A percentile compares a stretch with the other conserved stretches of the same genome.
Conservation (phyloP, 1,140 invertebrate species). For the Parasteatoda tepidariorum region DNA sequence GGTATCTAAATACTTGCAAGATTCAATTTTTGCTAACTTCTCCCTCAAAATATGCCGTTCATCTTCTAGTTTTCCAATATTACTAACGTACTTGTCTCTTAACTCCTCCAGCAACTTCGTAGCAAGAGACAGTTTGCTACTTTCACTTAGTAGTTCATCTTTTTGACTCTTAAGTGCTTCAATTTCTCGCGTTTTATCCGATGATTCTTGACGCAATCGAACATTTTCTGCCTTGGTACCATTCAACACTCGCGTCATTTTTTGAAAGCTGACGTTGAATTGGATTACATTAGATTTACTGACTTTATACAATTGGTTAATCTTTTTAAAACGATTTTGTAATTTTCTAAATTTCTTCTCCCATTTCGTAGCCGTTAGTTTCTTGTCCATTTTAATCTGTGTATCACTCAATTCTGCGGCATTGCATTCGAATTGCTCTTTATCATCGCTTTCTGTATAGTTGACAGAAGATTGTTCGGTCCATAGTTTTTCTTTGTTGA, state of each 20-base stretch:
- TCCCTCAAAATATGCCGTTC: background rate
- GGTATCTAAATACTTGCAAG: background rate
- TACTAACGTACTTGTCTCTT: background rate
- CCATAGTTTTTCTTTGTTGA: constrained; percentile 2
- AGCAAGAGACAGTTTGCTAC: background rate
- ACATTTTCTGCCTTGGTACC: background rate
- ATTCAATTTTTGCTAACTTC: background rate
- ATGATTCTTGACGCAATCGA: background rate
- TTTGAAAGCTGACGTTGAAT: background rate
- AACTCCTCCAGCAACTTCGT: background rate
- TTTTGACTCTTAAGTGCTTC: background rate
- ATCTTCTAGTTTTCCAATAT: background rate
- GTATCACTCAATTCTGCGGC: background rate
- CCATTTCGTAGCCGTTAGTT: background rate
- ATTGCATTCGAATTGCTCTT: background rate
- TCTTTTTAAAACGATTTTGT: background rate
- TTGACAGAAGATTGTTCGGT: background rate
- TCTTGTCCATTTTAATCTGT: background rate
- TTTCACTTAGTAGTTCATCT: background rate
- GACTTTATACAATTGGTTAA: background rate
- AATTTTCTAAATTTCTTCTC: background rate
- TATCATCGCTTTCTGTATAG: background rate
- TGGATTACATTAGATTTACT: background rate
- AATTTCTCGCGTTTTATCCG: background rate
- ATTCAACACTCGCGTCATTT: background rate